phyloP scores from a whole-genome alignment of 2,113 vertebrate species.

The Cranoglanis bouderius region DNA sequence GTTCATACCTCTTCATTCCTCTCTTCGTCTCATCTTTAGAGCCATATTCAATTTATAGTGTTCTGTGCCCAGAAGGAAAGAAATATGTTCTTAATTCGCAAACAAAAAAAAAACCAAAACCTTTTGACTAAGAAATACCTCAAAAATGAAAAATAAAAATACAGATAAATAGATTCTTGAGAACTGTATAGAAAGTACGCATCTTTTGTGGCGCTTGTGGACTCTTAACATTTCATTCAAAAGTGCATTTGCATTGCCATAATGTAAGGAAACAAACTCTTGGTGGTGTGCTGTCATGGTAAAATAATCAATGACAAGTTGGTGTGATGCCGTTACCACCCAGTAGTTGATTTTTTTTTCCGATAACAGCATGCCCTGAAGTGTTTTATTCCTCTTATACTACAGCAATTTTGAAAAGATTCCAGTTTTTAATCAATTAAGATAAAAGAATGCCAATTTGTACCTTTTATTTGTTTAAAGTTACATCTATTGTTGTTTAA shows the following conservation, averaged over 20 bases:
- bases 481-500: neutral
- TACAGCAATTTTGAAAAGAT: neutral
- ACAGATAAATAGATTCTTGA: neutral
- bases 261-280: neutral
- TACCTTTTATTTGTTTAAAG: neutral
- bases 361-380: neutral
- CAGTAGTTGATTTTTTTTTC: neutral
- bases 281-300: neutral
- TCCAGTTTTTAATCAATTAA: neutral
- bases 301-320: neutral
- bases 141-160: slow-evolving; percentile 2
- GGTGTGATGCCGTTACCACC: neutral
- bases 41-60: neutral
- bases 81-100: neutral
- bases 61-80: neutral
- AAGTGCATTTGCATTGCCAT: neutral
- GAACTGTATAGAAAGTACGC: neutral
- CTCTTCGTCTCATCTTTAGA: slow-evolving; percentile 18
- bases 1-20: slow-evolving; percentile 21
- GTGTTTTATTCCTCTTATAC: neutral
- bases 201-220: neutral
- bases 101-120: neutral
- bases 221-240: neutral
- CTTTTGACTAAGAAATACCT: neutral
- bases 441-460: neutral